These are phyloP conservation scores for Leptopilina drosophilae DNA, from an alignment of 2,888 invertebrate species.

Conservation along the genomic window DNA sequence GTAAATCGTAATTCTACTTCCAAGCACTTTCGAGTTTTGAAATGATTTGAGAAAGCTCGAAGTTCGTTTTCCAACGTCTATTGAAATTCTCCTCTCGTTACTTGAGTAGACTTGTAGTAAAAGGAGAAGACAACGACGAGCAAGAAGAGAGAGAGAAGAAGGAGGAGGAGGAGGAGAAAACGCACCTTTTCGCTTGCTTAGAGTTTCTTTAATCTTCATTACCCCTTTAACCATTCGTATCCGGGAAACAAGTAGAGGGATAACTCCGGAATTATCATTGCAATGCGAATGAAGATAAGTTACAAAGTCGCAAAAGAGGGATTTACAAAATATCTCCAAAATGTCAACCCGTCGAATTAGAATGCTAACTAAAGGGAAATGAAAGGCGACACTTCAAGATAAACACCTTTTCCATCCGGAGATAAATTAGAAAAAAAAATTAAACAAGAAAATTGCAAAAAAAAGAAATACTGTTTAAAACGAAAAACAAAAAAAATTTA, in stretches of 20 bases:
- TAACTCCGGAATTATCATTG: constrained; percentile 57
- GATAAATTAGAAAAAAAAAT: not conserved
- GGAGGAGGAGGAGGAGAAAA: not conserved
- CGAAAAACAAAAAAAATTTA: no score
- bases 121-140: constrained; percentile 18
- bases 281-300: constrained; percentile 40
- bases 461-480: no score
- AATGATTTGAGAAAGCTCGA: constrained; percentile 39
- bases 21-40: constrained; percentile 16
- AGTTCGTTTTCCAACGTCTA: constrained; percentile 34
- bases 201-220: constrained; percentile 39
- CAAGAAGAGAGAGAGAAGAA: constrained; percentile 22
- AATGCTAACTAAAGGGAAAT: constrained; percentile 6
- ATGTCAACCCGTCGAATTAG: constrained; percentile 36
- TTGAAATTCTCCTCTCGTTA: constrained; percentile 34
- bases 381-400: constrained; percentile 22
- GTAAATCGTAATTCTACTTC: constrained; percentile 22
- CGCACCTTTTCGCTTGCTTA: constrained; percentile 9
- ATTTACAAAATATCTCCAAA: constrained; percentile 19
- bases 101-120: constrained; percentile 33
- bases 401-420: not conserved
- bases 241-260: constrained; percentile 46
- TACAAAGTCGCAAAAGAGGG: constrained; percentile 22
- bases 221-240: constrained; percentile 36
- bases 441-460: not conserved